Evolutionary conservation across 2,797 vertebrate species (phyloP).

Genomic region (Rousettus madagascariensis): DNA sequence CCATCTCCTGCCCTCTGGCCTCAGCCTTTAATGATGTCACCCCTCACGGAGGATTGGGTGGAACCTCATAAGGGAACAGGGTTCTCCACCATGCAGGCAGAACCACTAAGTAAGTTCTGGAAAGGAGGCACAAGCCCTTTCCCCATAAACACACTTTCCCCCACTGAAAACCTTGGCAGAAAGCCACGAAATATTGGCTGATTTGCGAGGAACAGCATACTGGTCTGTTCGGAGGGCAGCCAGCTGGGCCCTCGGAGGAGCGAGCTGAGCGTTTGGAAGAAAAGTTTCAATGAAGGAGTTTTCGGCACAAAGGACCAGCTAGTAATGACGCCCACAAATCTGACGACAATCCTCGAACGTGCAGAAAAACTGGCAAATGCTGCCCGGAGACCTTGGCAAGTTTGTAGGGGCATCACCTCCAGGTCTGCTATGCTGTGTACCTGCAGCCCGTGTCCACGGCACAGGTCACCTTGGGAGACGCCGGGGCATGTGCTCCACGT

Average conservation of each 20-base stretch:
- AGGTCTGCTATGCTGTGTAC: background rate
- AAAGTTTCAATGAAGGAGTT: background rate
- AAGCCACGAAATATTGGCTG: background rate
- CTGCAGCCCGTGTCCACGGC: background rate
- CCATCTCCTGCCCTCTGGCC: background rate
- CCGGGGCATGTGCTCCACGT: accelerated
- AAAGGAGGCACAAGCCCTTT: background rate
- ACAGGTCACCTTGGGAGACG: accelerated
- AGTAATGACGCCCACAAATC: background rate
- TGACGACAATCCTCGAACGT: background rate
- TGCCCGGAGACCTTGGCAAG: background rate
- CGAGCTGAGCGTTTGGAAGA: background rate
- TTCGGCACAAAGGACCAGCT: background rate
- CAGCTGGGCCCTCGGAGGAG: background rate
- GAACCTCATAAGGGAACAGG: background rate
- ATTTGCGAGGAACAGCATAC: background rate
- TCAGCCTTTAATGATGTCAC: background rate
- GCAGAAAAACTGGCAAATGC: background rate
- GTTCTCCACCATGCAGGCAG: background rate
- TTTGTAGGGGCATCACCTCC: accelerated
- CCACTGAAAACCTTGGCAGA: background rate
- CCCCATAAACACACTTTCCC: background rate
- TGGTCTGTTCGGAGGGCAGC: background rate
- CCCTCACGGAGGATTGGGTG: background rate
- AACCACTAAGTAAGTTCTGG: background rate